These are phyloP conservation scores for Clarias macrocephalus DNA, from an alignment of 2,113 vertebrate species.

Conservation along the genomic window DNA sequence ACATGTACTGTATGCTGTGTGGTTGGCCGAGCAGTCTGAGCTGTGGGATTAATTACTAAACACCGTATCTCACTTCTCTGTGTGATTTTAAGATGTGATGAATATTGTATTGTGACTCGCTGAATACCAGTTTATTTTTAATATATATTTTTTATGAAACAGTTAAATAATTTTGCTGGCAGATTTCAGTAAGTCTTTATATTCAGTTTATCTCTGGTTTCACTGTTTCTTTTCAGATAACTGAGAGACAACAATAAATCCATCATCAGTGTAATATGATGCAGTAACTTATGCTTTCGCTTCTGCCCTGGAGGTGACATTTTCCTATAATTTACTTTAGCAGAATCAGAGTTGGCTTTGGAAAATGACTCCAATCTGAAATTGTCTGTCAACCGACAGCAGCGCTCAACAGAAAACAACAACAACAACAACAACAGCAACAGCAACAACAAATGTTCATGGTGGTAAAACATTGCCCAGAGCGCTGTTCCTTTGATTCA, in stretches of 20 bases:
- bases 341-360: neutral
- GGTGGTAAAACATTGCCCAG: conserved; percentile 14
- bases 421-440: neutral
- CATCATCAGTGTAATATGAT: conserved; percentile 21
- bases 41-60: neutral
- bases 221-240: conserved; percentile 17
- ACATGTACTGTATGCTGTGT: neutral
- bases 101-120: neutral
- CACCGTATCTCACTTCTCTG: neutral
- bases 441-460: neutral
- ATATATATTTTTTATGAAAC: neutral
- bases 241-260: conserved; percentile 15
- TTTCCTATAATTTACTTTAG: neutral
- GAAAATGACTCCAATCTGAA: conserved; percentile 20
- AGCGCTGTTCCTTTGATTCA: conserved; percentile 67
- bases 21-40: neutral
- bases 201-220: conserved; percentile 1
- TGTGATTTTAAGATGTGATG: neutral
- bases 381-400: conserved; percentile 7
- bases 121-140: neutral
- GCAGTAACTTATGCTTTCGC: conserved; percentile 13
- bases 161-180: neutral
- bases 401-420: conserved; percentile 10
- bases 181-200: neutral
- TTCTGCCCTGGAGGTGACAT: conserved; percentile 2